Percentiles rank a stretch among this genome's conserved stretches.
These are phyloP conservation scores for Limenitis camilla DNA, from an alignment of 2,888 invertebrate species.

Conservation along the genomic window DNA sequence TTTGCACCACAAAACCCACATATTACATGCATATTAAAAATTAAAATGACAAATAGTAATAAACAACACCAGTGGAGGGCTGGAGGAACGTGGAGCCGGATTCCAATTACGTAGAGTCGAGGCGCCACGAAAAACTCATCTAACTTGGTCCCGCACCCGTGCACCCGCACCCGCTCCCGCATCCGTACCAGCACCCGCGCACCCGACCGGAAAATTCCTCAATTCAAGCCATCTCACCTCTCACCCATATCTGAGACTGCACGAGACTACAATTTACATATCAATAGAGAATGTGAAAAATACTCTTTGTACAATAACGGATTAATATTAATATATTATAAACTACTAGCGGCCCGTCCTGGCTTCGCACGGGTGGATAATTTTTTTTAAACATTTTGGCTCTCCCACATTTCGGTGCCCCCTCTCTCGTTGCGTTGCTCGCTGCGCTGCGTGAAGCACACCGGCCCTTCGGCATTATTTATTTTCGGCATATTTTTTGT, in stretches of 20 bases:
- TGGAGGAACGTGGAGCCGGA: constrained; percentile 18
- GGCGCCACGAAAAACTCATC: constrained; percentile 52
- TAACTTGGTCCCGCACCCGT: constrained; percentile 39
- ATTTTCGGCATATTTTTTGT: too few species aligned
- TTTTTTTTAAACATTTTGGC: too few species aligned
- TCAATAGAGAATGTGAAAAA: too few species aligned
- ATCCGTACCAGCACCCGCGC: background rate
- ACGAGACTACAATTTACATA: constrained; percentile 14
- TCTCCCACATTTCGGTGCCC: too few species aligned
- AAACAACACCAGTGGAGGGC: constrained; percentile 2
- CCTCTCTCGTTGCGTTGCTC: too few species aligned
- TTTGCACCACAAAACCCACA: too few species aligned
- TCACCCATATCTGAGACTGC: constrained; percentile 9
- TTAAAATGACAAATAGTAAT: constrained; percentile 3
- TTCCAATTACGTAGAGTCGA: constrained; percentile 46
- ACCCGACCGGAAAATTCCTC: constrained; percentile 18
- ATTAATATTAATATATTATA: too few species aligned
- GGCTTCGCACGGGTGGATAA: too few species aligned
- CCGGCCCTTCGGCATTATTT: too few species aligned
- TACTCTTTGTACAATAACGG: too few species aligned
- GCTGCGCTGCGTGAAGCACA: too few species aligned
- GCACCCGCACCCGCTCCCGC: background rate
- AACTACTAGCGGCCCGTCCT: too few species aligned
- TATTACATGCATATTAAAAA: background rate
- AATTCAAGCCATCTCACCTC: constrained; percentile 10